phyloP scores from a whole-genome alignment of 2,797 vertebrate genomes.

The Threskiornis aethiopicus region DNA sequence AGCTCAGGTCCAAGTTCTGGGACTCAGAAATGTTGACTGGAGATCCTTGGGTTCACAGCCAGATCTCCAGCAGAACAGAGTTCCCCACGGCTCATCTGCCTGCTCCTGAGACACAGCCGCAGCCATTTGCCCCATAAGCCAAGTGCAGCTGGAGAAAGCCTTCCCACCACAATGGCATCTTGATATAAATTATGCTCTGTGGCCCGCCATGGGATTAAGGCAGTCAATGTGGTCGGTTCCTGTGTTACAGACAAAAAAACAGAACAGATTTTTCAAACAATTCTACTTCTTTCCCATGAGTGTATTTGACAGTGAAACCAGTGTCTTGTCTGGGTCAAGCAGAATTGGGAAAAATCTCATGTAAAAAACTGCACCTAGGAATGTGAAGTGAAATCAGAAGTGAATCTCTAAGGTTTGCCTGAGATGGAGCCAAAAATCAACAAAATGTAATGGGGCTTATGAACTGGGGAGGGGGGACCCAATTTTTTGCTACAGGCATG shows the following conservation, averaged over 20 bases:
- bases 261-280: neutral
- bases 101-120: neutral
- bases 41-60: neutral
- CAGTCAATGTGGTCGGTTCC: neutral
- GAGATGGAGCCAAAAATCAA: neutral
- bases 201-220: neutral
- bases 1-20: neutral
- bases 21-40: neutral
- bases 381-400: neutral
- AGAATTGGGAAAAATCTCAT: neutral
- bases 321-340: neutral
- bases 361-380: neutral
- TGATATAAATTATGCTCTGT: neutral
- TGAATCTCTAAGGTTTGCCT: neutral
- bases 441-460: neutral
- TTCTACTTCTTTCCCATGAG: neutral
- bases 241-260: neutral
- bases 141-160: neutral
- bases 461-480: neutral
- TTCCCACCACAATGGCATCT: neutral
- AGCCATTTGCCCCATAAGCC: neutral
- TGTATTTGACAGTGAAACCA: neutral
- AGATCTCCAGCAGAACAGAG: neutral
- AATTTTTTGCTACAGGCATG: neutral
- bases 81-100: neutral